Evolutionary conservation across 64 coral and sea anemone species (phyloP), one percentile per base, ranked within the genome.

Genomic region (Pocillopora verrucosa): DNA sequence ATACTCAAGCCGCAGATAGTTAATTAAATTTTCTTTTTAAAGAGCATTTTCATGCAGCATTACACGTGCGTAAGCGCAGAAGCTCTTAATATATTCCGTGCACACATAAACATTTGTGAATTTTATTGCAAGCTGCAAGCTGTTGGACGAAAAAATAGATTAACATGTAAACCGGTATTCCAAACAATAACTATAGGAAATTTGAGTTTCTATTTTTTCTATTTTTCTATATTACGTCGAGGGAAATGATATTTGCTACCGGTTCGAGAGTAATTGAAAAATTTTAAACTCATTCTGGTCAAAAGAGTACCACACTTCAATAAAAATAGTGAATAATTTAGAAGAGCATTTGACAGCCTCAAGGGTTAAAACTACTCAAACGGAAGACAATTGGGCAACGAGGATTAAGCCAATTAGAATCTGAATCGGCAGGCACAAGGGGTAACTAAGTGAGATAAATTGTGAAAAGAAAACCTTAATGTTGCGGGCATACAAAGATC

Each of bases 181-280:
- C 65, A 0, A 38, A 65, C 38, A n/a, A 72, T 72, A 22, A 70
- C 58, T 26, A 72, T 16, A 12, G 51, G 26, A 85, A 51, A 41
- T 16, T 68, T 25, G n/a, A 72, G 16, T 65, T 69, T 22, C 37
- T 68, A 67, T 30, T 30, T 30, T 30, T 30, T 30, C 30, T 30
- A 30, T 30, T 30, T 30, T 30, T 30, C 30, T 30, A 30, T 30
- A 85, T 85, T 85, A 22, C 22, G 36, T 72, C 22, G 36, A 19
- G 11, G 38, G n/a, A 58, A 81, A 72, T 56, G 19, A 72, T 22
- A 70, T 57, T 57, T 19, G n/a, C 67, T 56, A 56, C 37, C 72
- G 17, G 82, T 85, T 85, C 69, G 65, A 19, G 72, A 85, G 22
- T 85, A 11, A 77, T 26, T 70, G 16, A 25, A 85, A n/a, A 85